Evolutionary conservation across 1,140 invertebrate genomes (phyloP).

Genomic region (Druon quercuslanigerum): DNA sequence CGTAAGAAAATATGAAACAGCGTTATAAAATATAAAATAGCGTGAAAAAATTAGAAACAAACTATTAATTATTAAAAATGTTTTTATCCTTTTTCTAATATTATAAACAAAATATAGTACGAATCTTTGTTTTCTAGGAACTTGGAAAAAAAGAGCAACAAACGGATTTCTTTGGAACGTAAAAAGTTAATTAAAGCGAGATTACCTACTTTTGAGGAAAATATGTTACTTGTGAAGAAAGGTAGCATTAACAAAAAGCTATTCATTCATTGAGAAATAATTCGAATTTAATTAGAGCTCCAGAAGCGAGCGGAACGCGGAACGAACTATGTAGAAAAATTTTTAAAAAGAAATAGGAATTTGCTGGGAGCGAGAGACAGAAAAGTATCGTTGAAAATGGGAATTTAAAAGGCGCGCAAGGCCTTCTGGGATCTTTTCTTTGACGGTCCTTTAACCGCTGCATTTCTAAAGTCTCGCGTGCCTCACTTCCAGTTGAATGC

Average conservation of each 20-base stretch:
- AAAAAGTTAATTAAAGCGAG: too few species aligned
- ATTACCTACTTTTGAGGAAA: neutral
- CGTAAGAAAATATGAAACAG: too few species aligned
- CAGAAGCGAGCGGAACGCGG: neutral
- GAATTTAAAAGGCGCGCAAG: constrained; percentile 19
- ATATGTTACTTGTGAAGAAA: neutral
- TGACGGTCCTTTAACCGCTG: constrained; percentile 18
- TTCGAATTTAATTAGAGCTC: constrained; percentile 7
- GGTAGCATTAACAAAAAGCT: neutral
- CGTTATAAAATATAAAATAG: too few species aligned
- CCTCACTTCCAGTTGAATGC: constrained; percentile 12
- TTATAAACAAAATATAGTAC: too few species aligned
- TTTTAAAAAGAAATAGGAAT: neutral
- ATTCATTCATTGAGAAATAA: neutral
- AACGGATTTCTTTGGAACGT: too few species aligned
- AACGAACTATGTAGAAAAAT: neutral
- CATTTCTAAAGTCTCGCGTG: constrained; percentile 29
- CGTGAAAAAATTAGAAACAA: too few species aligned
- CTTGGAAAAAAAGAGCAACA: too few species aligned
- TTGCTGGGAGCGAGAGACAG: neutral
- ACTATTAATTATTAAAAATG: too few species aligned
- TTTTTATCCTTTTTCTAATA: too few species aligned
- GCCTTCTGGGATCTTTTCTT: constrained; percentile 24
- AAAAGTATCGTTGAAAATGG: constrained; percentile 23
- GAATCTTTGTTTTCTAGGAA: too few species aligned